A percentile compares a stretch with the other conserved stretches of the same genome.
These are phyloP conservation scores for Eilema griseolum DNA, from an alignment of 2,888 invertebrate genomes.

Conservation along the genomic window DNA sequence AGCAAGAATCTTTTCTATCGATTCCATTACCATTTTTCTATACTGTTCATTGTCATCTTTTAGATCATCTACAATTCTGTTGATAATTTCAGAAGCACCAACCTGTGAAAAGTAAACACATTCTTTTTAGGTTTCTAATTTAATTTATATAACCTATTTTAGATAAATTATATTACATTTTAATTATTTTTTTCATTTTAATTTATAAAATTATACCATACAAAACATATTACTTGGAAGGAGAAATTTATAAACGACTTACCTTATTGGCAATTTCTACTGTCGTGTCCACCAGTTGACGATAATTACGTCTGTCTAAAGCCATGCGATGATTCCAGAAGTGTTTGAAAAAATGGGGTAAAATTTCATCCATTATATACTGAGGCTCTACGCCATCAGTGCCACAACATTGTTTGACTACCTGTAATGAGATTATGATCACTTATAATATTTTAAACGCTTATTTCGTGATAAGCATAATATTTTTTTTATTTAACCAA, in stretches of 20 bases:
- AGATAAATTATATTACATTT: too few species aligned
- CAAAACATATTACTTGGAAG: background rate
- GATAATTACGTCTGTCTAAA: slow-evolving; percentile 98
- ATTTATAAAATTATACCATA: background rate
- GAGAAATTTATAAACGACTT: background rate
- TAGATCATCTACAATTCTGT: slow-evolving; percentile 98
- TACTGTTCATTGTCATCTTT: slow-evolving; percentile 99
- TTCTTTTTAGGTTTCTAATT: too few species aligned
- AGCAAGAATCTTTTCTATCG: slow-evolving; percentile 99
- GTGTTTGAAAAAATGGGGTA: slow-evolving; percentile 99
- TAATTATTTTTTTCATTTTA: background rate
- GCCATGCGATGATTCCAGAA: slow-evolving; percentile 99
- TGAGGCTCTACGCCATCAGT: slow-evolving; percentile 99
- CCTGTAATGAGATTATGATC: slow-evolving; percentile 78
- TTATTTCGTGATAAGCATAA: background rate
- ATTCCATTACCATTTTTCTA: slow-evolving; percentile 99
- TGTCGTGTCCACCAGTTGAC: slow-evolving; percentile 99
- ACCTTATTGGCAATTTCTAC: slow-evolving; percentile 99
- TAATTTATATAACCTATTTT: too few species aligned
- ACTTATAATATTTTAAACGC: background rate
- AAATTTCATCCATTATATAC: slow-evolving; percentile 99
- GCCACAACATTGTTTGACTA: slow-evolving; percentile 99
- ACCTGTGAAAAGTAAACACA: slow-evolving; percentile 81
- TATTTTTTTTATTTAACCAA: background rate
- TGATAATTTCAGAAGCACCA: slow-evolving; percentile 99